Base-by-base conservation (phyloP, 2,888 invertebrate genomes). In the Peribatodes rhomboidaria region DNA sequence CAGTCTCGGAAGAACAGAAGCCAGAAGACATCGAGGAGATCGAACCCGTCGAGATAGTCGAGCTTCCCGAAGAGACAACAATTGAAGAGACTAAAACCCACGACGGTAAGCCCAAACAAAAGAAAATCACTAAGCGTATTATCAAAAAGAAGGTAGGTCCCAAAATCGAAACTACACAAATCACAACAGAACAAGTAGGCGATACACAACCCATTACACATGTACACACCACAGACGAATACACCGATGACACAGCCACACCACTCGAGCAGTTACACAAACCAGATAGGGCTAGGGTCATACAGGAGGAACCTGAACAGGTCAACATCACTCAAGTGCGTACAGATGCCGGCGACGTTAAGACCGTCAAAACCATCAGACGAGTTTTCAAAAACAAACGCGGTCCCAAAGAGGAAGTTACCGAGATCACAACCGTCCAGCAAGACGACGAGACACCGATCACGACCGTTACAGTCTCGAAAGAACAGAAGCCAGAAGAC, bases 81-180 rank as follows among this genome's bases (percentile, higher is more conserved):
- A 7, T 44, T 6, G 44, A 44, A 22, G 22, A 44, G 8, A 44
- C 11, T 6, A 11, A 20, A 44, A 6, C 44, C 1, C 44, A 20
- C 13, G 44, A 44, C 20, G 44, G 44, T 44, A 44, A 44, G 44
- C 44, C 13, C 11, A 44, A 44, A 22, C 20, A 20, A 22, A 44
- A 44, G 41, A 72, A 73, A 77, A 71, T 33, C 11, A 75, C 71
- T 0, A 77, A 71, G 56, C 73, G 73, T 9, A 67, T 60, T 1
- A 70, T 73, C 35, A 85, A 84, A 61, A 77, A 82, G 70, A 76
- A 81, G 70, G 72, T 81, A 53, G 86, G 81, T 20, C 78, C 75
- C 37, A 82, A 82, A 68, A 64, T 89, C 62, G 80, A 87, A 76
- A 76, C 88, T 70, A 74, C 83, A 69, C 55, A 87, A 77, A 73